Percentiles rank a stretch among this genome's conserved stretches.
These are phyloP conservation scores for Brachylomia viminalis DNA, from an alignment of 2,888 invertebrate species.

Conservation along the genomic window DNA sequence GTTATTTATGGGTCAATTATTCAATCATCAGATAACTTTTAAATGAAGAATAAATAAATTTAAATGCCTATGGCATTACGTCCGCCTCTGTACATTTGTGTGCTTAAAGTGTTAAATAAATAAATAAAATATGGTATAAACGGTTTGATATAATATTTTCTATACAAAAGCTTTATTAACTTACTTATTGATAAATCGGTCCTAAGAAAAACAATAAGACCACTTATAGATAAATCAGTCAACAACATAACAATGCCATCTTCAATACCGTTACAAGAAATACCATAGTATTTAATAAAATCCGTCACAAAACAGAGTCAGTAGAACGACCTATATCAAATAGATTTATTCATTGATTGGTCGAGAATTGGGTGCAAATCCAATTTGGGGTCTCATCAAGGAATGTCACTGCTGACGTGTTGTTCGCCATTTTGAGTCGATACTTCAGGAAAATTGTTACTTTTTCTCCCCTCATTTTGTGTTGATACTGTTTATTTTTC, in stretches of 20 bases:
- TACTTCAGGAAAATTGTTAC: background rate
- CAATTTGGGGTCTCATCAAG: conserved; percentile 61
- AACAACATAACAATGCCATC: background rate
- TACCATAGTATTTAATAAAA: conserved; percentile 9
- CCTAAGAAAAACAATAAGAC: background rate
- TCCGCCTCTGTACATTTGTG: too few relatives aligned
- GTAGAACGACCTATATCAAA: conserved; percentile 28
- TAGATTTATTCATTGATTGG: conserved; percentile 54
- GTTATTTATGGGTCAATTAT: too few relatives aligned
- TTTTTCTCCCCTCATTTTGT: background rate
- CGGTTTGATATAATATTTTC: background rate
- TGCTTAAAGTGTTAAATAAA: too few relatives aligned
- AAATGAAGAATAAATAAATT: too few relatives aligned
- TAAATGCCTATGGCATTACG: too few relatives aligned
- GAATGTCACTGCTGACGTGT: conserved; percentile 46
- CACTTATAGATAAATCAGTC: background rate
- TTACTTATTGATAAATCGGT: background rate
- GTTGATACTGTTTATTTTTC: background rate
- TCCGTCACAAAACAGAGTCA: conserved; percentile 9
- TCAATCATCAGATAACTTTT: too few relatives aligned
- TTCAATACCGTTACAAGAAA: background rate
- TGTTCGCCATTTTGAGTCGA: conserved; percentile 18
- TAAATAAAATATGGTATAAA: too few relatives aligned
- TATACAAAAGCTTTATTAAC: background rate
- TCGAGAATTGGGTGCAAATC: conserved; percentile 64